Conservation (phyloP, 2,113 vertebrate genomes). For the Melanerpes formicivorus region DNA sequence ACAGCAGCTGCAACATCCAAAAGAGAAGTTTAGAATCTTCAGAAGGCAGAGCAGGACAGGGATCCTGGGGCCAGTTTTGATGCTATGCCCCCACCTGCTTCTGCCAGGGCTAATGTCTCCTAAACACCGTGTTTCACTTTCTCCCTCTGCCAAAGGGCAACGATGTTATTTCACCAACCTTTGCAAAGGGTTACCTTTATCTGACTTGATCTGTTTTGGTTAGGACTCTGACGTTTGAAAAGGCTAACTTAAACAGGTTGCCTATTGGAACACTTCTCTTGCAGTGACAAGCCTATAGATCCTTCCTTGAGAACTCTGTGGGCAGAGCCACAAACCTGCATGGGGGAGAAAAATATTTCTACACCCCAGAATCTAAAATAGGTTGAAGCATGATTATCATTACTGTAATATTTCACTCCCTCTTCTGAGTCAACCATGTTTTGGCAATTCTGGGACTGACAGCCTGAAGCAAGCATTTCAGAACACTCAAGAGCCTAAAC, state of each 20-base stretch:
- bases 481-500: neutral
- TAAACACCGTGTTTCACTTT: neutral
- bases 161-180: slow-evolving; percentile 56
- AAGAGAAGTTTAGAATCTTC: neutral
- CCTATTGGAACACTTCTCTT: neutral
- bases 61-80: neutral
- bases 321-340: neutral
- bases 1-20: neutral
- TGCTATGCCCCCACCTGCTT: neutral
- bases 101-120: neutral
- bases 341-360: neutral
- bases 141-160: slow-evolving; percentile 32
- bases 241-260: slow-evolving; percentile 32
- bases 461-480: neutral
- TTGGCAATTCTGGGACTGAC: neutral
- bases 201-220: neutral
- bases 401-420: neutral
- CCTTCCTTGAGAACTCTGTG: neutral
- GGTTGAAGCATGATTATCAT: neutral
- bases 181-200: slow-evolving; percentile 41
- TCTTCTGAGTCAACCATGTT: neutral
- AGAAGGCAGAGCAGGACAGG: neutral
- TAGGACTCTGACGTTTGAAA: slow-evolving; percentile 58
- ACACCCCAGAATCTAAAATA: neutral
- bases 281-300: neutral